Evolutionary conservation across 2,113 vertebrate genomes (phyloP).

Genomic region (Pedionomus torquatus): DNA sequence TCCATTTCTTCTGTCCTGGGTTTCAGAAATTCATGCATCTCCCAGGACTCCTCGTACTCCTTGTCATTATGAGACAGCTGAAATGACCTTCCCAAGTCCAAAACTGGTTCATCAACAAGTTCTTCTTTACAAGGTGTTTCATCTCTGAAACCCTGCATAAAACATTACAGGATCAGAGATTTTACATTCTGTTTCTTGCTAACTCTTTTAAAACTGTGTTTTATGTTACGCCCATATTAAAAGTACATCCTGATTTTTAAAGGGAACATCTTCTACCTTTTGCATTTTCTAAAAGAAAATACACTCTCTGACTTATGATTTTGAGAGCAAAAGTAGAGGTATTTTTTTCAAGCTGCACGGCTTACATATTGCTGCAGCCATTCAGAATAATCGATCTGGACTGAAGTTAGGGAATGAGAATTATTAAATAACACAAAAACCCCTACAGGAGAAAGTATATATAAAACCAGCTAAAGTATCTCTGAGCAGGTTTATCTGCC

Average conservation of each 20-base stretch:
- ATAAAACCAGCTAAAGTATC: not conserved
- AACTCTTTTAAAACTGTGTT: not conserved
- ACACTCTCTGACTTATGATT: not conserved
- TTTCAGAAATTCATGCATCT: conserved; percentile 76
- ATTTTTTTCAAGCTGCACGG: not conserved
- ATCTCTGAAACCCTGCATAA: conserved; percentile 76
- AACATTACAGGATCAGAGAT: not conserved
- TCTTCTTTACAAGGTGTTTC: conserved; percentile 77
- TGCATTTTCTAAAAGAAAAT: not conserved
- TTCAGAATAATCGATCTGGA: not conserved
- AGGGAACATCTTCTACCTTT: not conserved
- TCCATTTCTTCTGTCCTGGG: not conserved
- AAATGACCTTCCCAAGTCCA: conserved; percentile 79
- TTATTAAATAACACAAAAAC: not conserved
- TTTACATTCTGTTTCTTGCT: not conserved
- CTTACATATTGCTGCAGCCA: not conserved
- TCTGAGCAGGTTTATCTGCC: not conserved
- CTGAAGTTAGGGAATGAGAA: not conserved
- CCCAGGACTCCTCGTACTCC: conserved; percentile 73
- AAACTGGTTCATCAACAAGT: conserved; percentile 79
- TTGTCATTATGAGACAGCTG: conserved; percentile 65
- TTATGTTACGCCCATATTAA: not conserved
- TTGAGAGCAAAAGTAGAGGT: not conserved
- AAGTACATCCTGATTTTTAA: not conserved
- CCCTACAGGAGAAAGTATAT: not conserved